Evolutionary conservation across 2,113 vertebrate species (phyloP), one percentile per base, ranked within the genome.

Genomic region (Phrynosoma blainvillii): DNA sequence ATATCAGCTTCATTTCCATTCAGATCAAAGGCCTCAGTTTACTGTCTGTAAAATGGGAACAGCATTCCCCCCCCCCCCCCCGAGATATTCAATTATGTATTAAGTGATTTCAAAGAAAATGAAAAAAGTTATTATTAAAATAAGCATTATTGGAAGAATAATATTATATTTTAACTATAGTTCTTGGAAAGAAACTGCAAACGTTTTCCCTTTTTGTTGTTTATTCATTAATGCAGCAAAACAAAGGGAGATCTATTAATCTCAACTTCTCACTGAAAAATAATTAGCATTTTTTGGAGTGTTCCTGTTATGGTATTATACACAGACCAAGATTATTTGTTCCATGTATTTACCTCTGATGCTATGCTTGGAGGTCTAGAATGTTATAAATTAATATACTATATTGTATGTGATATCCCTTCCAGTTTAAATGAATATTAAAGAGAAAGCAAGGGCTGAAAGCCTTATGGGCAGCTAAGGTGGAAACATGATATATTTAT

Each of bases 171-270:
- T 87, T 96, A 90, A 91, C 14, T 74, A 23, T 74, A 16, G 36
- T 87, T 81, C n/a, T 71, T 59, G 92, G 88, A 56, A 84, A 89
- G 80, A 89, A 96, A 94, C 92, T 78, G 90, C 89, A 94, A 89
- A 86, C 84, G 91, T 93, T 92, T 88, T 87, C 79, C 47, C 40
- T 89, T 90, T 88, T 59, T 93, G 95, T 96, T 27, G 3, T 94
- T 97, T 94, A 93, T 75, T 94, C 90, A 95, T 93, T 95, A 96
- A 95, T 90, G 87, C 89, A 92, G 84, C 70, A 92, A 96, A 96
- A 94, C 84, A 91, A 93, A 96, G 84, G 94, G 93, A 90, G 89
- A 96, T 94, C 91, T 88, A 94, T 96, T 94, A 94, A 92, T 93
- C 93, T 93, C 94, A 89, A 79, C 75, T 90, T 90, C 90, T 94